phyloP scores from a whole-genome alignment of 2,113 vertebrate species.

The Alexandromys fortis region DNA sequence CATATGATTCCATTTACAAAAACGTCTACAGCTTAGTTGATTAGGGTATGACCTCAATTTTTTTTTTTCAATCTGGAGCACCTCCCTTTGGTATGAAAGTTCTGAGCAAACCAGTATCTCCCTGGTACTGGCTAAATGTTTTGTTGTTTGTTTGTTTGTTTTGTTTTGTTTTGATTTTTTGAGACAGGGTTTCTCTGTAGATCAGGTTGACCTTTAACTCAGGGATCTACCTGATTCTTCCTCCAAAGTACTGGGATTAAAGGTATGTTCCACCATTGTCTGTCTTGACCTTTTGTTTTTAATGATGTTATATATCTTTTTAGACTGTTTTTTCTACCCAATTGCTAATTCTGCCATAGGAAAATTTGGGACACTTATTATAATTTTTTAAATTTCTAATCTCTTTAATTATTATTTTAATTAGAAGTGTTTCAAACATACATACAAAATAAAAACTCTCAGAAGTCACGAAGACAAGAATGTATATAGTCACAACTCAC shows the following conservation, averaged over 20 bases:
- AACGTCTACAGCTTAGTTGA: neutral
- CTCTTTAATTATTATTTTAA: slow-evolving; percentile 5
- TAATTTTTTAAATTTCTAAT: neutral
- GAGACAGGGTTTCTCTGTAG: neutral
- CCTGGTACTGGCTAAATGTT: neutral
- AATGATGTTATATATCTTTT: neutral
- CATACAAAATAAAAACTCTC: neutral
- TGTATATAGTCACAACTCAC: neutral
- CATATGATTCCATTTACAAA: neutral
- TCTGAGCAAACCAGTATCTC: neutral
- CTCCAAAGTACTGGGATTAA: neutral
- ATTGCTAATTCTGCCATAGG: neutral
- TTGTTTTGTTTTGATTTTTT: neutral
- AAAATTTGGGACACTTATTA: slow-evolving; percentile 18
- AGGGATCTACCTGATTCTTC: neutral
- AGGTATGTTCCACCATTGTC: neutral
- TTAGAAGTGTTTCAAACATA: neutral
- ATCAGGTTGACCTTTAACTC: neutral
- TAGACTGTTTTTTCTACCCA: neutral
- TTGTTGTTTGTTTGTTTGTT: neutral
- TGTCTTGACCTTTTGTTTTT: neutral
- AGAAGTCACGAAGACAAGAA: neutral
- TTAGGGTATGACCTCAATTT: neutral
- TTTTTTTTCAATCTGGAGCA: neutral
- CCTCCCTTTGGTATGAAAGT: neutral